phyloP scores from a whole-genome alignment of 2,113 vertebrate genomes.

The Phylloscopus trochiloides region DNA sequence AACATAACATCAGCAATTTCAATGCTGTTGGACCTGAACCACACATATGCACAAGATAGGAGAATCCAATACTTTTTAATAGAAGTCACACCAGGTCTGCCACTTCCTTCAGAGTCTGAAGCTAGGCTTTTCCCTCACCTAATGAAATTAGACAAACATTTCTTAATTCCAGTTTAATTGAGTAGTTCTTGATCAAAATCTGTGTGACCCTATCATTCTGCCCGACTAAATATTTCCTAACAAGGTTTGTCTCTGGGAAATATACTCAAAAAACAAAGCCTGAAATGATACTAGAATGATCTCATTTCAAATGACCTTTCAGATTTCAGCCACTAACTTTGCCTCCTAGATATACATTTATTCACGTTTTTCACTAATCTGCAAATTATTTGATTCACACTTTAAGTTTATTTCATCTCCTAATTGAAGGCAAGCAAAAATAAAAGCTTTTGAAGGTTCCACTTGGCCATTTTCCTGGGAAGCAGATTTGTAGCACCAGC shows the following conservation, averaged over 20 bases:
- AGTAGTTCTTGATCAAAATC: not conserved
- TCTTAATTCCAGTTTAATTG: not conserved
- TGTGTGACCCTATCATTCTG: not conserved
- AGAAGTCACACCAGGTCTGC: not conserved
- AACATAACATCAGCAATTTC: not conserved
- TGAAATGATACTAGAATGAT: not conserved
- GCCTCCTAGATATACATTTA: not conserved
- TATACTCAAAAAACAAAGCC: not conserved
- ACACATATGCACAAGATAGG: not conserved
- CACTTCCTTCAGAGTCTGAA: not conserved
- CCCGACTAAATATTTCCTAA: not conserved
- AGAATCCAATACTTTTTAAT: not conserved
- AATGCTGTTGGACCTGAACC: not conserved
- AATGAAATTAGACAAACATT: not conserved
- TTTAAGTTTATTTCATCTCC: not conserved
- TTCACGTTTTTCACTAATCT: not conserved
- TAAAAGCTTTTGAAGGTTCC: not conserved
- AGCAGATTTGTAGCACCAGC: slow-evolving; percentile 37
- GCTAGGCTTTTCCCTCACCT: not conserved
- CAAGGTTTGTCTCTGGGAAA: not conserved
- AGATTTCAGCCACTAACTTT: not conserved
- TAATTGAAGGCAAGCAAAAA: not conserved
- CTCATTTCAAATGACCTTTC: not conserved
- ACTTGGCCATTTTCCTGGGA: slow-evolving; percentile 48
- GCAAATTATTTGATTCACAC: not conserved